These are phyloP conservation scores for Heliconius hewitsoni DNA, from an alignment of 1,140 invertebrate species.

Conservation along the genomic window DNA sequence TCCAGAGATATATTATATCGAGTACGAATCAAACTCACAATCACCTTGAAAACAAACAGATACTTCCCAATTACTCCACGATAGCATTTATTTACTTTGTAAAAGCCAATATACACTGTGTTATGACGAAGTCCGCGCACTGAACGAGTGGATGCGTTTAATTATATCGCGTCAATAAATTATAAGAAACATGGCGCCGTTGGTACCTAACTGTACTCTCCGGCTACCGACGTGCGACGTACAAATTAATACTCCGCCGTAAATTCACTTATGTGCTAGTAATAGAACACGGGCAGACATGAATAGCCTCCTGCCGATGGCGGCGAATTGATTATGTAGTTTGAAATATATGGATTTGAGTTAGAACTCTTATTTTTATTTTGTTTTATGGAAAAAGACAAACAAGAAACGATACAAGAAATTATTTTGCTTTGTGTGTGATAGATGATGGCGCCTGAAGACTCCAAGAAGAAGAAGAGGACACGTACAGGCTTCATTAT, in stretches of 20 bases:
- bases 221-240: not conserved
- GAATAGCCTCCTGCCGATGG: not conserved
- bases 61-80: too few relatives aligned
- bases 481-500: too few relatives aligned
- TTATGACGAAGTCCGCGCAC: not conserved
- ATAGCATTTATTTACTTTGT: not conserved
- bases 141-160: conserved; percentile 3
- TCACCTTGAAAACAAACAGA: too few relatives aligned
- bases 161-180: conserved; percentile 8
- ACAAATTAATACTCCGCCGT: not conserved
- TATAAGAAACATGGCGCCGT: conserved; percentile 8
- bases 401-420: too few relatives aligned
- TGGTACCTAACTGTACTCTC: not conserved
- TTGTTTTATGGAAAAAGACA: too few relatives aligned
- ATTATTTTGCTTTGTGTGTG: too few relatives aligned
- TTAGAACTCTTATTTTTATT: too few relatives aligned
- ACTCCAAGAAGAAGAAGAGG: too few relatives aligned
- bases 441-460: too few relatives aligned
- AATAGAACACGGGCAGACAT: not conserved
- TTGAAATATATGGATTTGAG: not conserved
- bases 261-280: conserved; percentile 2
- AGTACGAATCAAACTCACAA: too few relatives aligned
- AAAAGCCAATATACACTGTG: not conserved
- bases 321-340: not conserved
- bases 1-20: too few relatives aligned